These are phyloP conservation scores for Panagrolaimus sp. DNA, from an alignment of 1,140 invertebrate species.

Conservation along the genomic window DNA sequence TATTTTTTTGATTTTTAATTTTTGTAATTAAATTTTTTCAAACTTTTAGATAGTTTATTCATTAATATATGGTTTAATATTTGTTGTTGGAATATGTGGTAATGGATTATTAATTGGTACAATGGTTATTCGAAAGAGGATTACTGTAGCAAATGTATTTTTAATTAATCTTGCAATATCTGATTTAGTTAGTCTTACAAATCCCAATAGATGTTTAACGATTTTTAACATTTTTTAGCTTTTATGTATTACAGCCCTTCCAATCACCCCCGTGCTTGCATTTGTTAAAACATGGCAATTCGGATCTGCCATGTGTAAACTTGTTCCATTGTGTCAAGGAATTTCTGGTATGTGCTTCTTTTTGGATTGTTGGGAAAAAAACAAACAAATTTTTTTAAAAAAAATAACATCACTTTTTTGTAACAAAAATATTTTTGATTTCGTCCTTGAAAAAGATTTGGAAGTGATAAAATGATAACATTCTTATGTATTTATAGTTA, in stretches of 20 bases:
- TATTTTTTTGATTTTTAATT: neutral
- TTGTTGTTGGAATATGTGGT: slow-evolving; percentile 54
- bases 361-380: too few species aligned
- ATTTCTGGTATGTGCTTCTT: slow-evolving; percentile 42
- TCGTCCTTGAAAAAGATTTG: too few species aligned
- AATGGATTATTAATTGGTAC: slow-evolving; percentile 52
- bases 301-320: slow-evolving; percentile 40
- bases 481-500: too few species aligned
- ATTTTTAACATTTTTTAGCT: slow-evolving; percentile 37
- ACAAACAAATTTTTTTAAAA: too few species aligned
- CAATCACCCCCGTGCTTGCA: slow-evolving; percentile 56
- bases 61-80: slow-evolving; percentile 48
- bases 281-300: slow-evolving; percentile 52
- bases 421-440: too few species aligned
- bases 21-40: neutral
- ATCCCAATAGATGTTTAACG: too few species aligned
- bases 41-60: slow-evolving; percentile 49
- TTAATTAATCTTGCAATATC: slow-evolving; percentile 56
- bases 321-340: slow-evolving; percentile 55
- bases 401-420: too few species aligned
- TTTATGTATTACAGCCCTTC: slow-evolving; percentile 57
- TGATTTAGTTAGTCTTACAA: slow-evolving; percentile 45
- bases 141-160: slow-evolving; percentile 54
- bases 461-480: too few species aligned
- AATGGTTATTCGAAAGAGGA: slow-evolving; percentile 34